Conservation (phyloP, 2,113 vertebrate species). For the Lutjanus erythropterus region DNA sequence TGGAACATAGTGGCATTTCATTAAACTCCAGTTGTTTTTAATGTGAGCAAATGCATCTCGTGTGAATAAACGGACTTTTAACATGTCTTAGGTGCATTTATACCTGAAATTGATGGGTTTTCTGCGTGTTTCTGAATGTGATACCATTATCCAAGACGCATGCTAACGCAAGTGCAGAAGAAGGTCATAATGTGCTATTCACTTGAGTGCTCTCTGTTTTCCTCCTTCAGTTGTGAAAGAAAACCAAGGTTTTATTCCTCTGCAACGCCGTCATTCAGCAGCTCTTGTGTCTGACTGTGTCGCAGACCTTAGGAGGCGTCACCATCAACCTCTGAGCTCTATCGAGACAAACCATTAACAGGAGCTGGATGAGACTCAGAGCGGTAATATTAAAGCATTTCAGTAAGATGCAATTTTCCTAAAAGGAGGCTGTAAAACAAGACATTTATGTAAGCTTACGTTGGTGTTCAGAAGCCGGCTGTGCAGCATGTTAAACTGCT, state of each 20-base stretch:
- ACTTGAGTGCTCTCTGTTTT: constrained; percentile 37
- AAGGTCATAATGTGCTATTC: constrained; percentile 31
- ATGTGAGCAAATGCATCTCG: constrained; percentile 30
- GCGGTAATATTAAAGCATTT: constrained; percentile 48
- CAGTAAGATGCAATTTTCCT: constrained; percentile 44
- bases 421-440: constrained; percentile 16
- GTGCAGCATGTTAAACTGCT: background rate
- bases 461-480: constrained; percentile 15
- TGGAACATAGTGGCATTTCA: constrained; percentile 22
- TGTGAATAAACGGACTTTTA: constrained; percentile 19
- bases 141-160: constrained; percentile 16
- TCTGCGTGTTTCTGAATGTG: constrained; percentile 14
- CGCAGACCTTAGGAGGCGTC: constrained; percentile 36
- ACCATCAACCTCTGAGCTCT: constrained; percentile 45
- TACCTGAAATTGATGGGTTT: background rate
- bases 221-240: constrained; percentile 27
- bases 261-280: constrained; percentile 25
- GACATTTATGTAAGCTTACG: constrained; percentile 34
- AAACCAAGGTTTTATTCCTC: constrained; percentile 5
- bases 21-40: constrained; percentile 28
- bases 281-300: constrained; percentile 14
- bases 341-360: constrained; percentile 57
- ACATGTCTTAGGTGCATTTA: constrained; percentile 15
- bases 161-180: constrained; percentile 24
- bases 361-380: constrained; percentile 12